Evolutionary conservation across 2,888 invertebrate species (phyloP).

Genomic region (Entomobrya proxima): DNA sequence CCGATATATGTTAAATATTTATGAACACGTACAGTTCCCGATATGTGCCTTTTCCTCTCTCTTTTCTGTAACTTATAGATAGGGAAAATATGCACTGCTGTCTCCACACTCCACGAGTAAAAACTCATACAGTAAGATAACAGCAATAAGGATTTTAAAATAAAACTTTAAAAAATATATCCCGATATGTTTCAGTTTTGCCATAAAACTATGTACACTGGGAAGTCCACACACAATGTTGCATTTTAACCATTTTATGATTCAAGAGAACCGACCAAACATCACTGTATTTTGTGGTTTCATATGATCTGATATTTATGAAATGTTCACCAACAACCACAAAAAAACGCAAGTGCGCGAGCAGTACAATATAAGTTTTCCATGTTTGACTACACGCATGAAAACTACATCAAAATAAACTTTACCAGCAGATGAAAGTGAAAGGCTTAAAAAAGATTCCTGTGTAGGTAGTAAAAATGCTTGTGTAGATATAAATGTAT

Average conservation of each 20-base stretch:
- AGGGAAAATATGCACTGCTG: too few relatives aligned
- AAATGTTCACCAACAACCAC: neutral
- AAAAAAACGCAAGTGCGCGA: neutral
- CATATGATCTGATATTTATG: slow-evolving; percentile 30
- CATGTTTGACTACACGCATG: neutral
- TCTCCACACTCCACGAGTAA: too few relatives aligned
- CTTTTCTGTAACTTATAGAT: neutral
- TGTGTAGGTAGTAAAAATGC: slow-evolving; percentile 10
- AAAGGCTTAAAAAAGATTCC: neutral
- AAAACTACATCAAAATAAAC: neutral
- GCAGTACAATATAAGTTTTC: slow-evolving; percentile 4
- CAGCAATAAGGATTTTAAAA: too few relatives aligned
- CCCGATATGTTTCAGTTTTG: neutral
- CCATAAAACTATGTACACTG: neutral
- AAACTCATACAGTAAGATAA: too few relatives aligned
- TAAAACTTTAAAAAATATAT: neutral
- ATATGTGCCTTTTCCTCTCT: too few relatives aligned
- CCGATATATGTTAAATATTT: slow-evolving; percentile 10
- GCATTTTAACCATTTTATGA: slow-evolving; percentile 33
- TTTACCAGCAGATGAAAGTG: neutral
- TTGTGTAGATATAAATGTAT: neutral
- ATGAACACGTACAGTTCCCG: slow-evolving; percentile 34
- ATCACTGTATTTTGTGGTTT: neutral
- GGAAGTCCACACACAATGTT: neutral
- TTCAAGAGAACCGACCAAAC: neutral